Evolutionary conservation across 2,888 invertebrate species (phyloP).

Genomic region (Metopia argyrocephala): DNA sequence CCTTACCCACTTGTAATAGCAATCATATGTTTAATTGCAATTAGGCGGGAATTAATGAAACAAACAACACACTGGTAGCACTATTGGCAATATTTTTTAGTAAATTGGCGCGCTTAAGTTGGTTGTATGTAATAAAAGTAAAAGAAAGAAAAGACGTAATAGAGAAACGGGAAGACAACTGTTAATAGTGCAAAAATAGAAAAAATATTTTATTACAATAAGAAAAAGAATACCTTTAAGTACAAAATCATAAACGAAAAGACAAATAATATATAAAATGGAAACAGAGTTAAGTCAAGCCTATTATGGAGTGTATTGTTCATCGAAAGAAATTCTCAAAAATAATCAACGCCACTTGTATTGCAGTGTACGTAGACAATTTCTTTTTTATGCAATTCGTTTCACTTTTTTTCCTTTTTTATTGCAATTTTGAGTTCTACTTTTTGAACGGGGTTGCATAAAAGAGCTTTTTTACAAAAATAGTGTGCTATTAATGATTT

Average conservation of each 20-base stretch:
- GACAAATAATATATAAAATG: conserved; percentile 66
- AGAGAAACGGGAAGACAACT: conserved; percentile 34
- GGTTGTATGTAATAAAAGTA: conserved; percentile 24
- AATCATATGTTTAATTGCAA: conserved; percentile 59
- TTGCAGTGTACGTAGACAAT: conserved; percentile 73
- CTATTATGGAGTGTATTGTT: conserved; percentile 75
- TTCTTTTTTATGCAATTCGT: conserved; percentile 33
- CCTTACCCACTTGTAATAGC: neutral
- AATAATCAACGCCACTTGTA: conserved; percentile 76
- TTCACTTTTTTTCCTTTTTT: conserved; percentile 23
- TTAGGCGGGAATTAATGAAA: conserved; percentile 41
- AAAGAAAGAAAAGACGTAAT: conserved; percentile 31
- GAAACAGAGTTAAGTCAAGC: conserved; percentile 73
- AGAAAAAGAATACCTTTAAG: conserved; percentile 44
- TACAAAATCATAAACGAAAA: conserved; percentile 52
- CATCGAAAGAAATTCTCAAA: conserved; percentile 76
- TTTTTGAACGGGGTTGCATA: conserved; percentile 52
- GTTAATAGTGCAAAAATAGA: conserved; percentile 38
- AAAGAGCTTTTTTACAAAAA: conserved; percentile 4
- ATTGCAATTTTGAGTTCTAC: conserved; percentile 35
- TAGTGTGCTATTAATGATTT: conserved; percentile 18
- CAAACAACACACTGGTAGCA: conserved; percentile 47
- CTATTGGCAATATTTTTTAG: conserved; percentile 52
- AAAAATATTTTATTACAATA: conserved; percentile 36
- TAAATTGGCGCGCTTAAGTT: conserved; percentile 62